Evolutionary conservation across 2,888 invertebrate genomes (phyloP).

Genomic region (Keiferia lycopersicella): DNA sequence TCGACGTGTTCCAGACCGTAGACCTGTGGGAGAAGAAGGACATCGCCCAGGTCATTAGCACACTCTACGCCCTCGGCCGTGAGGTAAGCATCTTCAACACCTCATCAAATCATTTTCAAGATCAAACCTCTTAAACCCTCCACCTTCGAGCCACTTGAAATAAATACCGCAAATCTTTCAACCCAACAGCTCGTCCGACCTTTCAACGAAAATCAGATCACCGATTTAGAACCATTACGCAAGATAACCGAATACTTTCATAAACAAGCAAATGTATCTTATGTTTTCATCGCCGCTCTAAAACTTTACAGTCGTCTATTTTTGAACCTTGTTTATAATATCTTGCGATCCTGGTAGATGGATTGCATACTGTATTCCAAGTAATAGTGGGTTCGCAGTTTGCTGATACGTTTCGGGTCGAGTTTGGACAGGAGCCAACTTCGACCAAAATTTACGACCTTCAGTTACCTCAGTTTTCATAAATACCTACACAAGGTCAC

Average conservation of each 20-base stretch:
- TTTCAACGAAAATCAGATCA: background rate
- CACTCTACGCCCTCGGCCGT: conserved; percentile 92
- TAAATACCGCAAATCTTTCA: background rate
- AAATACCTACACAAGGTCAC: conserved; percentile 67
- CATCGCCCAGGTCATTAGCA: conserved; percentile 91
- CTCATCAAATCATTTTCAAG: background rate
- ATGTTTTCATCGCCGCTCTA: conserved; percentile 21
- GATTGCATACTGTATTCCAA: conserved; percentile 40
- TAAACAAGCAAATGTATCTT: conserved; percentile 29
- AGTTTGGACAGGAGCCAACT: conserved; percentile 69
- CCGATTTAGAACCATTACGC: conserved; percentile 26
- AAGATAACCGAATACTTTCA: conserved; percentile 27
- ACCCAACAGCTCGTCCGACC: background rate
- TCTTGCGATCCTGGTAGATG: conserved; percentile 47
- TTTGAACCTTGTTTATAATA: conserved; percentile 33
- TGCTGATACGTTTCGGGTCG: conserved; percentile 58
- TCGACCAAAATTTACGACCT: conserved; percentile 68
- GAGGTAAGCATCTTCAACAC: conserved; percentile 79
- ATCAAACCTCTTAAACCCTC: background rate
- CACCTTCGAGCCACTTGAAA: background rate
- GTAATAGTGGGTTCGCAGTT: conserved; percentile 62
- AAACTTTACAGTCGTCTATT: conserved; percentile 33
- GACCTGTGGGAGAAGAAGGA: conserved; percentile 98
- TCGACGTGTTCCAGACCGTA: conserved; percentile 98
- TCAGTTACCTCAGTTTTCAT: conserved; percentile 76